These are phyloP conservation scores for Pollenia labialis DNA, from an alignment of 2,888 invertebrate species.

Conservation along the genomic window DNA sequence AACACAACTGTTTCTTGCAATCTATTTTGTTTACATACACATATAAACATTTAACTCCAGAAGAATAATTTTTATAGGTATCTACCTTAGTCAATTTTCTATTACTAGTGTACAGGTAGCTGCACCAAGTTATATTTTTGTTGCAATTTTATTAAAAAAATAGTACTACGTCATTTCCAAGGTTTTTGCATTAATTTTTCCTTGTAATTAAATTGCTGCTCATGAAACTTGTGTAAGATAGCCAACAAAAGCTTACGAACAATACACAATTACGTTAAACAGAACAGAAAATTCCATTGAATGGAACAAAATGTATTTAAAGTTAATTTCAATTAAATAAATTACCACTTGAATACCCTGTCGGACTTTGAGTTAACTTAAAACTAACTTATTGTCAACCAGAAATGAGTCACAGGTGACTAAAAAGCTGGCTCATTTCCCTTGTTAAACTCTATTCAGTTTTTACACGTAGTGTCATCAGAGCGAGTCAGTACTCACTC, in stretches of 20 bases:
- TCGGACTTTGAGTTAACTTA: too few species aligned
- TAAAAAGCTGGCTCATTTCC: too few species aligned
- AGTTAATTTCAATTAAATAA: background rate
- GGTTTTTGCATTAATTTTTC: conserved; percentile 56
- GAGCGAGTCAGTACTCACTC: too few species aligned
- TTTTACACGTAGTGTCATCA: too few species aligned
- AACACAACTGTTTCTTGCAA: too few species aligned
- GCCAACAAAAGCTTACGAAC: background rate
- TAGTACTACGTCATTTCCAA: conserved; percentile 42
- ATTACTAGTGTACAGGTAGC: background rate
- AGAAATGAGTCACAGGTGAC: too few species aligned
- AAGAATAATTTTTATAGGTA: conserved; percentile 4
- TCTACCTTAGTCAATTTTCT: background rate
- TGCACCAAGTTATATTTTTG: background rate
- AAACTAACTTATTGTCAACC: too few species aligned
- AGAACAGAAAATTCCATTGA: conserved; percentile 8
- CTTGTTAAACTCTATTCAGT: too few species aligned
- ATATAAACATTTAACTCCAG: conserved; percentile 1
- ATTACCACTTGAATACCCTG: conserved; percentile 18
- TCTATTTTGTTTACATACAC: too few species aligned
- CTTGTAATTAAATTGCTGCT: conserved; percentile 49
- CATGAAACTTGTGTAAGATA: conserved; percentile 21
- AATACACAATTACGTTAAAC: background rate
- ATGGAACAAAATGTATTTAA: background rate
- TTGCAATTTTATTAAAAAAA: conserved; percentile 14